Conservation (phyloP, 1,140 invertebrate genomes). For the Drosophila jambulina region DNA sequence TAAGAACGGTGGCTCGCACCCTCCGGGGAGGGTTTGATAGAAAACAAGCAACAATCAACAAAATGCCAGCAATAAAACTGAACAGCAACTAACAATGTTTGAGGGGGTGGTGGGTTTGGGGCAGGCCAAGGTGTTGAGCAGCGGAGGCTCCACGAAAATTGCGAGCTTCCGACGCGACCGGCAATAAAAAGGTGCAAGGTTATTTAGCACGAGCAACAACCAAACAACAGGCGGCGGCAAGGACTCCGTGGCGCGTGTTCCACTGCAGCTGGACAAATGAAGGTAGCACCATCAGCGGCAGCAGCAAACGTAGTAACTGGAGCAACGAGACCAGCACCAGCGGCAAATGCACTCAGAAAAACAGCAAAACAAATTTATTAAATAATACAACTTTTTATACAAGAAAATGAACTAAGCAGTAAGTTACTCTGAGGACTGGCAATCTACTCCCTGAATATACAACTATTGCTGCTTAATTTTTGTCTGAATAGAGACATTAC, state of each 20-base stretch:
- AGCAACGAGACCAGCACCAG: slow-evolving; percentile 23
- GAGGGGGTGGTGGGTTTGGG: background rate
- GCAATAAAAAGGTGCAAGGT: slow-evolving; percentile 83
- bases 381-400: background rate
- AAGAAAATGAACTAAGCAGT: background rate
- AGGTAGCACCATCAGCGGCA: slow-evolving; percentile 53
- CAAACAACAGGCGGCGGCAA: slow-evolving; percentile 53
- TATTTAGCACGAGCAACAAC: slow-evolving; percentile 78
- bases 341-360: slow-evolving; percentile 12
- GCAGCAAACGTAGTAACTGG: slow-evolving; percentile 24
- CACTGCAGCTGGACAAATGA: slow-evolving; percentile 81
- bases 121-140: slow-evolving; percentile 7
- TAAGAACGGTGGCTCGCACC: slow-evolving; percentile 29
- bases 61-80: slow-evolving; percentile 75
- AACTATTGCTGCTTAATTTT: background rate
- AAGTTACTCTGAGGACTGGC: too few relatives aligned
- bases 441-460: background rate
- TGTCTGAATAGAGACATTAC: too few relatives aligned
- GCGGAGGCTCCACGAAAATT: slow-evolving; percentile 63
- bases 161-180: slow-evolving; percentile 74
- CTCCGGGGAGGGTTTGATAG: slow-evolving; percentile 54
- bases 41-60: slow-evolving; percentile 76
- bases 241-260: slow-evolving; percentile 69
- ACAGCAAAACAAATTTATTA: background rate
- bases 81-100: slow-evolving; percentile 64